Evolutionary conservation across 2,113 vertebrate genomes (phyloP).

Genomic region (Centropristis striata): DNA sequence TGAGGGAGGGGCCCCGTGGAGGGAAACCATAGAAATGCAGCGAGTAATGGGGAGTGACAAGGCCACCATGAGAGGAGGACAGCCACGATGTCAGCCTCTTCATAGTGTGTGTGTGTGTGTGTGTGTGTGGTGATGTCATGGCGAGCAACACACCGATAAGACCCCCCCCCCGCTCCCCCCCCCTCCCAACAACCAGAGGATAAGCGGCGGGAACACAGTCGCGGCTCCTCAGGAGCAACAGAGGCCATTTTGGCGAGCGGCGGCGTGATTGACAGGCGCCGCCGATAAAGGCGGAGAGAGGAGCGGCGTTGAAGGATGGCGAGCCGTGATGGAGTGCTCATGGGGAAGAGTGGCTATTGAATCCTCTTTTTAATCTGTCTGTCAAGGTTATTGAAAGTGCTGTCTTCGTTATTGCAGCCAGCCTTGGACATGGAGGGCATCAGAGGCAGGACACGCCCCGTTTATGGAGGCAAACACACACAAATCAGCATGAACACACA

Average conservation of each 20-base stretch:
- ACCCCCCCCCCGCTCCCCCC: slow-evolving; percentile 42
- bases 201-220: slow-evolving; percentile 57
- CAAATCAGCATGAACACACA: too few relatives aligned
- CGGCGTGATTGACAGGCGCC: slow-evolving; percentile 76
- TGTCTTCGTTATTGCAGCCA: slow-evolving; percentile 81
- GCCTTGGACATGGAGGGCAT: slow-evolving; percentile 76
- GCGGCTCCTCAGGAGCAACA: slow-evolving; percentile 48
- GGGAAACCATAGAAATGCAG: slow-evolving; percentile 45
- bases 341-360: slow-evolving; percentile 80
- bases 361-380: slow-evolving; percentile 84
- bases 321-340: slow-evolving; percentile 79
- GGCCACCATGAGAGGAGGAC: slow-evolving; percentile 60
- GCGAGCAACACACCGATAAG: slow-evolving; percentile 23
- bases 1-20: slow-evolving; percentile 26
- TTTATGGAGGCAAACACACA: slow-evolving; percentile 48
- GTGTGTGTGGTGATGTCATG: slow-evolving; percentile 34
- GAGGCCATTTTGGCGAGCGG: slow-evolving; percentile 67
- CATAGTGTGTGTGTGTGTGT: slow-evolving; percentile 13
- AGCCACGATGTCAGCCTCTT: not conserved
- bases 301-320: slow-evolving; percentile 72
- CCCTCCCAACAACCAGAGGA: slow-evolving; percentile 58
- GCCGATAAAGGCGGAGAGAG: slow-evolving; percentile 76
- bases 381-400: slow-evolving; percentile 86
- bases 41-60: slow-evolving; percentile 69
- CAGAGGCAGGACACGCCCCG: slow-evolving; percentile 60